Base-by-base conservation (phyloP, 1,140 invertebrate genomes). In the Bilobella aurantiaca region DNA sequence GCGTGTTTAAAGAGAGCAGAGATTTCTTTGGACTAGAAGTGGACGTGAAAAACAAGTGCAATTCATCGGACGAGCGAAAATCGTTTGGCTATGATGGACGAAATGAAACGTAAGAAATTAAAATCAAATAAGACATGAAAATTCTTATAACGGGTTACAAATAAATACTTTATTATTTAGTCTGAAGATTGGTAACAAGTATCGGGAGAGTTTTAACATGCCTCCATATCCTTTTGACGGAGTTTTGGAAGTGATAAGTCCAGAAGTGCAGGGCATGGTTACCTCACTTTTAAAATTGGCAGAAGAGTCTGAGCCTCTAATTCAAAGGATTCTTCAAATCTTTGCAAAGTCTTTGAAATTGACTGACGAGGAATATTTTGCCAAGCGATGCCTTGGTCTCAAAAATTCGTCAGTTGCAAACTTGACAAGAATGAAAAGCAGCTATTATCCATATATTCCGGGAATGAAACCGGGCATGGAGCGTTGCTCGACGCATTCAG, bases 381-480 rank as follows among this genome's bases (percentile, higher is more conserved):
- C 65, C 1, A 31, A 61, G 0, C 32, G 37, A 18, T 65, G 61
- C 27, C 21, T 56, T 53, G 56, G 57, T 21, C 42, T 72, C 12
- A 23, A 59, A 12, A 56, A 72, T 42, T 2, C 18, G 1, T 62
- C 37, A 27, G 27, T 72, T 31, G 29, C 65, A n/a, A 67, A 58
- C 27, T 67, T 62, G 21, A 84, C 85, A 16, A 82, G 82, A 47
- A 80, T 89, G 75, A 81, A 86, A 53, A 79, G 86, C 62, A 77
- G 88, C 60, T 84, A 83, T 69, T 87, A 87, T 76, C 87, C 87
- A 49, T 83, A 86, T 67, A 77, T 74, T 37, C 46, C 59, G 5
- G 58, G 70, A 32, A 66, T 73, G 30, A 49, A 63, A 2, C 74
- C 74, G 65, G 81, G 79, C 37, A 78, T 84, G 67, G 83, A 83